Conservation (phyloP, 2,888 invertebrate genomes). For the Orthosia cruda region DNA sequence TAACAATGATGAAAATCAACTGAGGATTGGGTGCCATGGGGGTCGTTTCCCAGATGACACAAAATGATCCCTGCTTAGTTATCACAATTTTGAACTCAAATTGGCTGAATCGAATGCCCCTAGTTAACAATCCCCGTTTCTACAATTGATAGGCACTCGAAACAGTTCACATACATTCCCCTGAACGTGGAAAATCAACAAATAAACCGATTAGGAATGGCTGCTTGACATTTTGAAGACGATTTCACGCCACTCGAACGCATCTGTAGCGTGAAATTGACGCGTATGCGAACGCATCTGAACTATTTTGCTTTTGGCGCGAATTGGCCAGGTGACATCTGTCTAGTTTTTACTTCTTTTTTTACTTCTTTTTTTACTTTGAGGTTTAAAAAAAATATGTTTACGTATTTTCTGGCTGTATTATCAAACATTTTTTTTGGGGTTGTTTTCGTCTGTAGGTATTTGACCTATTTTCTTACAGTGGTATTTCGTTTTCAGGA, state of each 20-base stretch:
- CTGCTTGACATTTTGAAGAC: slow-evolving; percentile 76
- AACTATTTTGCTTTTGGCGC: slow-evolving; percentile 68
- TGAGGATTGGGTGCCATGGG: background rate
- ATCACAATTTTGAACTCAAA: slow-evolving; percentile 21
- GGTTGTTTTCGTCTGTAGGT: no score
- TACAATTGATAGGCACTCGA: slow-evolving; percentile 25
- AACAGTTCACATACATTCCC: slow-evolving; percentile 58
- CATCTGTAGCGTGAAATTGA: slow-evolving; percentile 85
- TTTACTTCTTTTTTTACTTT: background rate
- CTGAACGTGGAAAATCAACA: slow-evolving; percentile 62
- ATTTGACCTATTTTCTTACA: no score
- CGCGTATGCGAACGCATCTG: slow-evolving; percentile 70
- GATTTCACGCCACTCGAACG: slow-evolving; percentile 79
- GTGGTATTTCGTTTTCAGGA: no score
- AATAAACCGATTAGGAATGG: slow-evolving; percentile 76
- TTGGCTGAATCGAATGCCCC: slow-evolving; percentile 25
- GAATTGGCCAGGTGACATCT: slow-evolving; percentile 70
- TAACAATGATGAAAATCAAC: background rate
- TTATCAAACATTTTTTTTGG: no score
- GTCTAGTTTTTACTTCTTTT: slow-evolving; percentile 35
- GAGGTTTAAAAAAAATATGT: no score
- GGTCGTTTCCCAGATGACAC: background rate
- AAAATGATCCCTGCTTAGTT: background rate
- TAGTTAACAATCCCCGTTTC: background rate
- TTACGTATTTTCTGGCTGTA: no score